Evolutionary conservation across 2,113 vertebrate genomes (phyloP), one percentile per base, ranked within the genome.

Genomic region (Atractosteus spatula): DNA sequence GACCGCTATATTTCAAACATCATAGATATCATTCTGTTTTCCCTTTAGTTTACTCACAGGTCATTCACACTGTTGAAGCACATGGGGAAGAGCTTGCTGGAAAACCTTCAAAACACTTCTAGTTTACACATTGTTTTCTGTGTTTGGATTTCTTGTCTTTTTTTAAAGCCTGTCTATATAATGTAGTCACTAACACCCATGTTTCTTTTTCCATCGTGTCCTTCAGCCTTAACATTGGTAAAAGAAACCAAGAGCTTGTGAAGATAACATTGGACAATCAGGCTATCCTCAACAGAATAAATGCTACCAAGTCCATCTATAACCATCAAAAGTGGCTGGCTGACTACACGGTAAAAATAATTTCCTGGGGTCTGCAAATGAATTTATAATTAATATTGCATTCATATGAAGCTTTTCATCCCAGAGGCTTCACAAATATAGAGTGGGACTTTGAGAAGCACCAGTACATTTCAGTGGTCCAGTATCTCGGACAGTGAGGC

Each of bases 251-350:
- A 51, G 76, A 71, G 42, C 74, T 74, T 61, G 74, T 73, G 65
- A 76, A 66, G 56, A 69, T 70, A 4, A 62, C 64, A 16, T 62
- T 76, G 74, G 71, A 74, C 17, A 71, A 78, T 69, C 62, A 71
- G 45, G 71, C 74, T 45, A 69, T 76, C 62, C 74, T 71, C 6
- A 73, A 70, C 55, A 76, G 66, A 47, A 67, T 77, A 3, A 16
- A 70, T 16, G 67, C 11, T 55, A 72, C 62, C 55, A 72, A 70
- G 66, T 63, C 73, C 4, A 29, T 70, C 12, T 77, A 73, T 14
- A 66, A 80, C 57, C 70, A 80, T 67, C 62, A 70, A 29, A 66
- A 66, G 14, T 75, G 66, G 70, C 70, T 73, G 3, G 8, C 43
- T 5, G 57, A 73, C 65, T 74, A 54, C 16, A 45, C 64, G 51